phyloP scores from a whole-genome alignment of 1,140 invertebrate species.

The Papilio polytes region DNA sequence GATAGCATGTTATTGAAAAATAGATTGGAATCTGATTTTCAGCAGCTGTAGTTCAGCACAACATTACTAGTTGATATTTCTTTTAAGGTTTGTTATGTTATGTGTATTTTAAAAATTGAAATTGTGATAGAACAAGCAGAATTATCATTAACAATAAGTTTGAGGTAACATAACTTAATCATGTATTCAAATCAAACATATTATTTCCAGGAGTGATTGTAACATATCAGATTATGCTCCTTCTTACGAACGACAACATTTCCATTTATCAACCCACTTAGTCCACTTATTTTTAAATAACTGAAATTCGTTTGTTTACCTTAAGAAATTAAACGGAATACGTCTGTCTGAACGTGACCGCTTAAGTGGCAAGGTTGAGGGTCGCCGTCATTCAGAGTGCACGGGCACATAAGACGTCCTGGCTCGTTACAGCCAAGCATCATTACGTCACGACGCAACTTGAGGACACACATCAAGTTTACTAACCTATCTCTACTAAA shows the following conservation, averaged over 20 bases:
- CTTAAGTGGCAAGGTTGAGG: constrained; percentile 28
- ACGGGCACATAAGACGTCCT: constrained; percentile 18
- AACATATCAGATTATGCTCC: not conserved
- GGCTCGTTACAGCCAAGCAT: constrained; percentile 16
- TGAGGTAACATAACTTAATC: too few species aligned
- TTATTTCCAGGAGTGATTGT: not conserved
- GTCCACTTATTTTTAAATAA: not conserved
- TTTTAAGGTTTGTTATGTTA: not conserved
- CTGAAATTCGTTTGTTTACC: not conserved
- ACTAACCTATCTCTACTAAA: constrained; percentile 37
- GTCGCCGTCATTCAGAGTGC: constrained; percentile 15
- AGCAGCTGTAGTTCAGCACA: not conserved
- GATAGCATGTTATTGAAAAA: not conserved
- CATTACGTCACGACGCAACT: constrained; percentile 33
- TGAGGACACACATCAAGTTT: constrained; percentile 21
- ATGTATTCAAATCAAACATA: too few species aligned
- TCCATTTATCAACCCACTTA: not conserved
- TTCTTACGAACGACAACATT: not conserved
- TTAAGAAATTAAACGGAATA: constrained; percentile 8
- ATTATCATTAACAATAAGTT: not conserved
- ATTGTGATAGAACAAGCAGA: not conserved
- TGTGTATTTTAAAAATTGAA: not conserved
- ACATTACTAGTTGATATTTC: not conserved
- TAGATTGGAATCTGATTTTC: not conserved
- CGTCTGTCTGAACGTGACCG: constrained; percentile 21